These are phyloP conservation scores for Apodemia mormo DNA, from an alignment of 2,888 invertebrate species.

Conservation along the genomic window DNA sequence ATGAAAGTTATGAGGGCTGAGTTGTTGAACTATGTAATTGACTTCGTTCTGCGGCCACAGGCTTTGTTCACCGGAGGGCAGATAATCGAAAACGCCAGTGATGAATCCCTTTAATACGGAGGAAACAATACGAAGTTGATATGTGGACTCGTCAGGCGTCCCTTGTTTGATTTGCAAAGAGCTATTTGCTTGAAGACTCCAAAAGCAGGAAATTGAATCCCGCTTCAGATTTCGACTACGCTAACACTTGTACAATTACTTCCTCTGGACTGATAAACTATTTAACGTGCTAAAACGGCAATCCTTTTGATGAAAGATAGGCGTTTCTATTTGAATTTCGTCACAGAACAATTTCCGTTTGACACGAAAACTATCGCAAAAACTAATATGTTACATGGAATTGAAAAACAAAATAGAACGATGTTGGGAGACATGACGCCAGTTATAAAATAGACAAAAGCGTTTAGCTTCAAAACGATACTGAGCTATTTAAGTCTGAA, in stretches of 20 bases:
- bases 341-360: constrained; percentile 64
- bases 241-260: constrained; percentile 74
- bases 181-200: constrained; percentile 76
- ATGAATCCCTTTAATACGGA: constrained; percentile 70
- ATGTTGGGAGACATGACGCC: constrained; percentile 57
- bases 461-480: constrained; percentile 73
- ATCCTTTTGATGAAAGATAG: constrained; percentile 53
- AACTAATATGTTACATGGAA: constrained; percentile 70
- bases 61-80: constrained; percentile 77
- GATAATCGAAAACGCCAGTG: constrained; percentile 81
- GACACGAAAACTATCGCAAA: constrained; percentile 51
- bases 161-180: constrained; percentile 80
- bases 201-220: constrained; percentile 72
- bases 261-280: constrained; percentile 60
- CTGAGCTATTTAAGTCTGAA: constrained; percentile 76
- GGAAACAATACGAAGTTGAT: constrained; percentile 80
- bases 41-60: constrained; percentile 78
- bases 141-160: constrained; percentile 75
- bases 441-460: constrained; percentile 78
- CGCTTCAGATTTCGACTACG: constrained; percentile 54
- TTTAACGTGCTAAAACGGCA: constrained; percentile 51
- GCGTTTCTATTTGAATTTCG: constrained; percentile 46
- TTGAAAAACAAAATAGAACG: constrained; percentile 54
- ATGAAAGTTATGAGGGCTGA: constrained; percentile 82
- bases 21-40: constrained; percentile 82